Evolutionary conservation across 2,888 invertebrate genomes (phyloP).

Genomic region (Hofmannophila pseudospretella): DNA sequence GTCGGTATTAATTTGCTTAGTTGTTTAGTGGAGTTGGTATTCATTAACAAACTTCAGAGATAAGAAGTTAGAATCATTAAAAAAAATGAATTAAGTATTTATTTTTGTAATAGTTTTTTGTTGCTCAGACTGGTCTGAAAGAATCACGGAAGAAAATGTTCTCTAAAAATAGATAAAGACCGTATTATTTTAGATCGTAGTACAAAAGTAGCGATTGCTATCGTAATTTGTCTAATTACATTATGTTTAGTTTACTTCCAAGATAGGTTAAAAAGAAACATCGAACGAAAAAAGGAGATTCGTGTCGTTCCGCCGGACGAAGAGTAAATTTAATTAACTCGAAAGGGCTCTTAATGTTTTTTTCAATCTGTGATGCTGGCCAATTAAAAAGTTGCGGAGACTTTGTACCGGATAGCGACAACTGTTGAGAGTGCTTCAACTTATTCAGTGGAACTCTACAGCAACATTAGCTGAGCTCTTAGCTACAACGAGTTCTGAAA

Average conservation of each 20-base stretch:
- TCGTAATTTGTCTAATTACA: constrained; percentile 40
- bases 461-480: constrained; percentile 35
- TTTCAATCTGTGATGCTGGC: constrained; percentile 60
- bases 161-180: no score
- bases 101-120: no score
- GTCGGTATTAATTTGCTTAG: no score
- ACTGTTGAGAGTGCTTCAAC: constrained; percentile 46
- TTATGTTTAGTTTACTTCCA: constrained; percentile 33
- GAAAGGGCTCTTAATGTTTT: constrained; percentile 52
- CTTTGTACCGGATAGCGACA: constrained; percentile 52
- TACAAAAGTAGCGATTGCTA: constrained; percentile 10
- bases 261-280: constrained; percentile 35
- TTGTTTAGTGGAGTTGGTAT: no score
- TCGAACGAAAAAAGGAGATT: constrained; percentile 35
- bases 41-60: no score
- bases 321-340: constrained; percentile 67
- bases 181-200: neutral
- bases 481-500: constrained; percentile 23
- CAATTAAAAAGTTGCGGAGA: constrained; percentile 68
- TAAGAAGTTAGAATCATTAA: no score
- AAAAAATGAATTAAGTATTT: no score
- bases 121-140: no score
- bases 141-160: no score
- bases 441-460: constrained; percentile 36
- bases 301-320: constrained; percentile 46